Percentiles rank a stretch among this genome's conserved stretches.
phyloP scores from a whole-genome alignment of 2,113 vertebrate species.

The Xerus inauris region DNA sequence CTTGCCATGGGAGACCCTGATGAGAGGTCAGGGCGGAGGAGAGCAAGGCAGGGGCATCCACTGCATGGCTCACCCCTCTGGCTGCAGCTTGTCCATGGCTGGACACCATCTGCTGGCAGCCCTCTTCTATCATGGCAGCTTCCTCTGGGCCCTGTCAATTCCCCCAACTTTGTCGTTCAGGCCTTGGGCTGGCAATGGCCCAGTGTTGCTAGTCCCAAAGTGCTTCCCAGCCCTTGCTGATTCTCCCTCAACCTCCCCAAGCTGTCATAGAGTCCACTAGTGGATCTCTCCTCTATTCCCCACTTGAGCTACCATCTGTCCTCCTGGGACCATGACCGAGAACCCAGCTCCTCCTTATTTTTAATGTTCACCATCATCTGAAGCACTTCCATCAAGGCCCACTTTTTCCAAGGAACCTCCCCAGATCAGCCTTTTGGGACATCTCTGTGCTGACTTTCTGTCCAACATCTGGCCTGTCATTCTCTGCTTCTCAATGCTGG shows the following conservation, averaged over 20 bases:
- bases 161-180: not conserved
- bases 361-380: not conserved
- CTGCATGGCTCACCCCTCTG: not conserved
- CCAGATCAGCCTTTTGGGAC: not conserved
- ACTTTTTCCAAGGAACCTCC: not conserved
- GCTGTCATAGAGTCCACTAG: not conserved
- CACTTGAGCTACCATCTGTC: not conserved
- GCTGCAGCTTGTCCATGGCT: not conserved
- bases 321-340: not conserved
- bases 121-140: not conserved
- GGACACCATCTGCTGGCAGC: fast-evolving
- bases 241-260: not conserved
- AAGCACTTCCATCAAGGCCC: not conserved
- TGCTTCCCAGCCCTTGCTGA: not conserved
- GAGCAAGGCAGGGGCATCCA: fast-evolving
- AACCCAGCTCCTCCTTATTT: not conserved
- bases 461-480: not conserved
- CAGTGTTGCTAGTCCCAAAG: no score
- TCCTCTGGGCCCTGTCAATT: not conserved
- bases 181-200: not conserved
- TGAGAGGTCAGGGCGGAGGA: fast-evolving
- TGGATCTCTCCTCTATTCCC: not conserved
- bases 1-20: fast-evolving
- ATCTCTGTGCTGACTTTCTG: not conserved
- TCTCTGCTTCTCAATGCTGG: not conserved